These are phyloP conservation scores for Hetaerina americana DNA, from an alignment of 1,140 invertebrate species.

Conservation along the genomic window DNA sequence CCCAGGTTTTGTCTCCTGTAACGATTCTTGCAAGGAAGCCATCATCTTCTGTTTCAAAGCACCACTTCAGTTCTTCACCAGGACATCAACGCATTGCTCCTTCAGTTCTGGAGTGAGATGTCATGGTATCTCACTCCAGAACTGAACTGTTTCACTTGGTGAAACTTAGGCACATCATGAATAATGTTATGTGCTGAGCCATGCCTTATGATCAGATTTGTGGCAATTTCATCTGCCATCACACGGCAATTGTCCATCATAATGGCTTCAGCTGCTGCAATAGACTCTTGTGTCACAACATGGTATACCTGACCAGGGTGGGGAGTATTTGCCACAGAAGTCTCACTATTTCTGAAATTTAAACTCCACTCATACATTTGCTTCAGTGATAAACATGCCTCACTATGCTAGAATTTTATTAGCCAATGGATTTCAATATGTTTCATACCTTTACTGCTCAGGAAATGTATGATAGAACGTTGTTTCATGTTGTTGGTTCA, in stretches of 20 bases:
- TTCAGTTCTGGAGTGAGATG: constrained; percentile 6
- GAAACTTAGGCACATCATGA: constrained; percentile 2
- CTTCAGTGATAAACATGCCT: constrained; percentile 3
- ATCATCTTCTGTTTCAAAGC: background rate
- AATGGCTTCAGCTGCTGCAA: background rate
- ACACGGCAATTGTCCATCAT: background rate
- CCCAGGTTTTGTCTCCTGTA: background rate
- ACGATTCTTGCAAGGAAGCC: background rate
- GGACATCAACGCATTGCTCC: background rate
- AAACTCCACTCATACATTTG: constrained; percentile 2
- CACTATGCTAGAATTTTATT: constrained; percentile 7
- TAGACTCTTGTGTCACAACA: background rate
- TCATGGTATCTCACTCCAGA: background rate
- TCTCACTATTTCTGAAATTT: background rate
- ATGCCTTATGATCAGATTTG: background rate
- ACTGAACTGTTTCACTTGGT: too few species aligned
- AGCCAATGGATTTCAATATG: constrained; percentile 8
- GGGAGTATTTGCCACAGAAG: background rate
- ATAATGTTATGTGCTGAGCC: background rate
- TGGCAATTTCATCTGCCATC: background rate
- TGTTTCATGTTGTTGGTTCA: constrained; percentile 8
- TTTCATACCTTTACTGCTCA: constrained; percentile 8
- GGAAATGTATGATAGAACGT: constrained; percentile 9
- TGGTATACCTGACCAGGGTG: too few species aligned
- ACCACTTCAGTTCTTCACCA: too few species aligned